These are phyloP conservation scores for Corella eumyota DNA, from an alignment of 23 tunicate species.

Conservation along the genomic window DNA sequence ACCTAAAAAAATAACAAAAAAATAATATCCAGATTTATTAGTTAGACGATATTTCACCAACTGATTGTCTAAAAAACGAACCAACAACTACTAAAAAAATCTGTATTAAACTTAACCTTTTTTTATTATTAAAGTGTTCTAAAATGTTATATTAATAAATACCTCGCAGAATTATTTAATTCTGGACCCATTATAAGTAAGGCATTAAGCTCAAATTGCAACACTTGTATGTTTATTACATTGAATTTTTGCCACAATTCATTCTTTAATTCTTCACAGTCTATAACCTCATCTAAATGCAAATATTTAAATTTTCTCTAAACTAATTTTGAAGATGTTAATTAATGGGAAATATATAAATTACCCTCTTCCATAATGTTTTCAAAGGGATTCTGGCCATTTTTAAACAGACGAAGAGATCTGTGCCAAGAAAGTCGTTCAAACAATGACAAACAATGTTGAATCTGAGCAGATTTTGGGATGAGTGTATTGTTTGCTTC, in stretches of 20 bases:
- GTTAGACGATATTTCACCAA: no score
- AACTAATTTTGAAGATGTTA: no score
- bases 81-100: no score
- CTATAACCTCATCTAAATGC: no score
- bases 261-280: no score
- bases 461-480: constrained; percentile 41
- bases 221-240: constrained; percentile 1
- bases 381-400: constrained; percentile 62
- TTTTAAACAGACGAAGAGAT: constrained; percentile 20
- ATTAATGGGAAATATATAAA: no score
- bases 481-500: constrained; percentile 33
- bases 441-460: constrained; percentile 40
- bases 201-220: constrained; percentile 22
- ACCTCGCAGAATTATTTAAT: constrained; percentile 16
- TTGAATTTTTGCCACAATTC: neutral
- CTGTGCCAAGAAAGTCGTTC: constrained; percentile 82
- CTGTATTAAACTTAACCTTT: no score
- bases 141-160: no score
- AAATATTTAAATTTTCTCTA: no score
- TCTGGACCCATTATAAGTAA: constrained; percentile 19
- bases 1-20: constrained; percentile 1
- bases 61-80: no score
- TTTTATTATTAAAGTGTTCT: no score
- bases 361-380: no score
- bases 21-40: neutral